Evolutionary conservation across 2,113 vertebrate species (phyloP).

Genomic region (Pampusana beccarii): DNA sequence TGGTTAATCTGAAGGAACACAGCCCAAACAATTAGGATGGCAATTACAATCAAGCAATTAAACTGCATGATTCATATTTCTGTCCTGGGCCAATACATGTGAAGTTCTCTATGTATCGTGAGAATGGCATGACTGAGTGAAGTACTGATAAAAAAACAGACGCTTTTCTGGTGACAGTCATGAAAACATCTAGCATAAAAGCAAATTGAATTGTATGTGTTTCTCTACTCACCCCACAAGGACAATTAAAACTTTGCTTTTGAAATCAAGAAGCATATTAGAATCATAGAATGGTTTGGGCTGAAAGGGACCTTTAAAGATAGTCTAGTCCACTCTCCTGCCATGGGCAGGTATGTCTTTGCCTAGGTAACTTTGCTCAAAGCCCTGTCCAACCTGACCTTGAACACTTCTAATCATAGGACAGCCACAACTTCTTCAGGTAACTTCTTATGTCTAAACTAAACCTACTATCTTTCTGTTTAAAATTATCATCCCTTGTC

Average conservation of each 20-base stretch:
- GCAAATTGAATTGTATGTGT: accelerated
- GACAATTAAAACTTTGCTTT: not conserved
- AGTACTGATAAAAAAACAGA: not conserved
- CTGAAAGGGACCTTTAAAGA: too few relatives aligned
- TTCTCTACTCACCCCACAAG: not conserved
- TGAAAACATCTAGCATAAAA: not conserved
- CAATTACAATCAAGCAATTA: not conserved
- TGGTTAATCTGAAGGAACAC: not conserved
- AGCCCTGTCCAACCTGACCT: too few relatives aligned
- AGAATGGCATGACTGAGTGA: not conserved
- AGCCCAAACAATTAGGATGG: not conserved
- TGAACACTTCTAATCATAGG: too few relatives aligned
- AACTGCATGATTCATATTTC: not conserved
- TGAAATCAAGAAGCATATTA: not conserved
- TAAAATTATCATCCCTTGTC: not conserved
- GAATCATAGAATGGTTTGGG: not conserved
- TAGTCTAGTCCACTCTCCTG: too few relatives aligned
- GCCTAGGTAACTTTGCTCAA: too few relatives aligned
- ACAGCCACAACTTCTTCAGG: not conserved
- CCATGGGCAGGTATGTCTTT: too few relatives aligned
- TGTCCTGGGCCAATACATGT: not conserved
- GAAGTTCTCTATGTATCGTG: not conserved
- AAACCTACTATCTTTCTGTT: not conserved
- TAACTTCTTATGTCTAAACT: not conserved
- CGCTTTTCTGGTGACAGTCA: not conserved